phyloP scores from a whole-genome alignment of 2,888 invertebrate genomes.

The Philonicus albiceps region DNA sequence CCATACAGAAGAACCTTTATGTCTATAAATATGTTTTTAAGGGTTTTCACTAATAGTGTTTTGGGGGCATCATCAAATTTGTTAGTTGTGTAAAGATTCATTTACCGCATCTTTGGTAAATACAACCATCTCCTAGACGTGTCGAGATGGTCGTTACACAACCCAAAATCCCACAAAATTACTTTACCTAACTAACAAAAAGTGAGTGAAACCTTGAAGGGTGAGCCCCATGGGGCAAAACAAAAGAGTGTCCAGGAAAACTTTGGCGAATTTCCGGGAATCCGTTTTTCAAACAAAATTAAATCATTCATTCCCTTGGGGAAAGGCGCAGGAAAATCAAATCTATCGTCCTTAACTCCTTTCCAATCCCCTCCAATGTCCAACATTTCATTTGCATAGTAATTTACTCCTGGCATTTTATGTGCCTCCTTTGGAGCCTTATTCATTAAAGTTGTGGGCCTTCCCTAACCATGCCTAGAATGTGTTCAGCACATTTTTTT shows the following conservation, averaged over 20 bases:
- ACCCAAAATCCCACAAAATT: not conserved
- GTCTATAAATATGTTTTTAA: not conserved
- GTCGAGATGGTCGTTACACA: not conserved
- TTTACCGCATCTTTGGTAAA: not conserved
- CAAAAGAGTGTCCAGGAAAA: not conserved
- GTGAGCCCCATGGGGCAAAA: not conserved
- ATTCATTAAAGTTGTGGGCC: not conserved
- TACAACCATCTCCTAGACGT: not conserved
- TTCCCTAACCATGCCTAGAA: not conserved
- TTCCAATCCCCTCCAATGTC: not conserved
- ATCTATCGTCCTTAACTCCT: not conserved
- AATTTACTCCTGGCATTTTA: slow-evolving; percentile 11
- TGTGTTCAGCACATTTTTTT: not conserved
- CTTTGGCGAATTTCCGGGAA: not conserved
- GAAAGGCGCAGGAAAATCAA: not conserved
- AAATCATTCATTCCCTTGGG: not conserved
- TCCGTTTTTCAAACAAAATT: not conserved
- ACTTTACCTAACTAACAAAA: not conserved
- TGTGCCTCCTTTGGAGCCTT: not conserved
- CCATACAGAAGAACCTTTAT: not conserved
- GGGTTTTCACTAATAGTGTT: not conserved
- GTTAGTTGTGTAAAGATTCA: not conserved
- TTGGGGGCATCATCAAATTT: not conserved
- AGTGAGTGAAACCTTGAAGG: not conserved
- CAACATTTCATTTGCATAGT: slow-evolving; percentile 6